Conservation (phyloP, 2,113 vertebrate genomes). For the Upupa epops region DNA sequence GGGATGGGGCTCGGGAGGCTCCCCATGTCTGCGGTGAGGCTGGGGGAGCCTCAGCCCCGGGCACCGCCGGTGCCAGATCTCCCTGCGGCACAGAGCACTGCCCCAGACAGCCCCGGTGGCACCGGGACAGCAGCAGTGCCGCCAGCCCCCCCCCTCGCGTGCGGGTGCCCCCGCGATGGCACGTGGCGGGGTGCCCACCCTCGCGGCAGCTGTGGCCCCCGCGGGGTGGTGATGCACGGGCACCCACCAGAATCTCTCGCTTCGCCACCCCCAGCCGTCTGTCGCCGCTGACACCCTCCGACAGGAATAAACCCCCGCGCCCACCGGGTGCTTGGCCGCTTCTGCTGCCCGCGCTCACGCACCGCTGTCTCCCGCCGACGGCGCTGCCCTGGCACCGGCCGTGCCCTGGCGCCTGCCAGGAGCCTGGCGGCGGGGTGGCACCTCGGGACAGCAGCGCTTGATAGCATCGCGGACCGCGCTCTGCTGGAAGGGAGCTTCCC, state of each 20-base stretch:
- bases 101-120: neutral
- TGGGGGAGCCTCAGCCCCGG: too few species aligned
- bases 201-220: neutral
- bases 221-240: constrained; percentile 27
- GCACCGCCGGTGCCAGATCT: rapidly evolving
- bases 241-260: neutral
- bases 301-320: constrained; percentile 59
- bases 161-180: neutral
- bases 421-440: rapidly evolving
- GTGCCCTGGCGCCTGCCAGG: neutral
- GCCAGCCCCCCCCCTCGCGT: rapidly evolving
- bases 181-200: neutral
- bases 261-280: constrained; percentile 44
- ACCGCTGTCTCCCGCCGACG: constrained; percentile 23
- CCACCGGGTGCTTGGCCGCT: constrained; percentile 47
- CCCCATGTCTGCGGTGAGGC: rapidly evolving
- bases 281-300: constrained; percentile 44
- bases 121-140: rapidly evolving
- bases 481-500: too few species aligned
- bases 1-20: rapidly evolving
- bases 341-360: constrained; percentile 24
- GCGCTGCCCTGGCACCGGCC: neutral
- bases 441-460: too few species aligned
- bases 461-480: too few species aligned
- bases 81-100: rapidly evolving